Evolutionary conservation across 2,888 invertebrate species (phyloP).

Genomic region (Prosapia bicincta): DNA sequence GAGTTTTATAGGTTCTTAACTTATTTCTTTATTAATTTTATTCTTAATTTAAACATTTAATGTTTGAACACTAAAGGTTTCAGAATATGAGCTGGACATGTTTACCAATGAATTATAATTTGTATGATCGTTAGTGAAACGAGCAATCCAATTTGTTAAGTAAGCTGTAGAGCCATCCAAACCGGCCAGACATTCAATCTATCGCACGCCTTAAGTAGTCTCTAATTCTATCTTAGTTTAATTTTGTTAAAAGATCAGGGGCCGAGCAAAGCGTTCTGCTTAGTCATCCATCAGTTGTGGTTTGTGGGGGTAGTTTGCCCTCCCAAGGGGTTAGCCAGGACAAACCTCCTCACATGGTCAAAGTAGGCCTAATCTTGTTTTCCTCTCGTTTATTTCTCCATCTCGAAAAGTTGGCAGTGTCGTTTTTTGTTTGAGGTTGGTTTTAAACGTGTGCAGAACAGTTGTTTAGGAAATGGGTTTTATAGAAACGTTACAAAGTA

Average conservation of each 20-base stretch:
- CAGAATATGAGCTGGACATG: too few relatives aligned
- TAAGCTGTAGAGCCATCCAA: neutral
- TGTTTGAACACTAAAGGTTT: too few relatives aligned
- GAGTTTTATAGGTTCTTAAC: too few relatives aligned
- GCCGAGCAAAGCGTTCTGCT: neutral
- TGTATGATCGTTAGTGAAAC: too few relatives aligned
- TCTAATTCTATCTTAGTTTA: neutral
- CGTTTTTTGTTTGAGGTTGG: neutral
- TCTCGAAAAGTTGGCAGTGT: neutral
- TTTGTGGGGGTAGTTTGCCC: neutral
- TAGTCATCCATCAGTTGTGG: neutral
- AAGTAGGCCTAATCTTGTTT: neutral
- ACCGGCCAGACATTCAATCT: neutral
- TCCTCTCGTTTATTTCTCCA: neutral
- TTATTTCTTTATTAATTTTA: too few relatives aligned
- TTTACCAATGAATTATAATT: too few relatives aligned
- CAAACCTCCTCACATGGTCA: neutral
- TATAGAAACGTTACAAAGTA: too few relatives aligned
- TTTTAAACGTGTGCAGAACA: too few relatives aligned
- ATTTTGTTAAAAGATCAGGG: constrained; percentile 1
- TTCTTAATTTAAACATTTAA: too few relatives aligned
- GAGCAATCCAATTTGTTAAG: neutral
- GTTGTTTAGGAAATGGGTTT: too few relatives aligned
- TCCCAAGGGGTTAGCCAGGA: neutral
- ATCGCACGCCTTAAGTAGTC: neutral